Conservation (phyloP, 35 echinoderm and acorn worm species). For the Eucidaris tribuloides region DNA sequence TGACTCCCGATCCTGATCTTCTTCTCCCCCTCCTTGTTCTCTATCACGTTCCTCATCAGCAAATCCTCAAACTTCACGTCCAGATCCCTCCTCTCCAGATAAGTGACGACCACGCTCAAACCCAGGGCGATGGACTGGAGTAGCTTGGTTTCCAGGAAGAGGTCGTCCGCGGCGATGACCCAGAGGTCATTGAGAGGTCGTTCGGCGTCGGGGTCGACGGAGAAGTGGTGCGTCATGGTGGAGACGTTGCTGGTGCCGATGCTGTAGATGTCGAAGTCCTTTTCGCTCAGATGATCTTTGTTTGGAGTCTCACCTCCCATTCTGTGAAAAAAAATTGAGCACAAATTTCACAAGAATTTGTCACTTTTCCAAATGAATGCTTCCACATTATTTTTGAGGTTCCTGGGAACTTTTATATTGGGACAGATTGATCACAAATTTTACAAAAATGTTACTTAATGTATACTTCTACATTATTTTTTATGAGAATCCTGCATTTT, state of each 20-base stretch:
- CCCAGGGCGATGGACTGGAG: constrained; percentile 73
- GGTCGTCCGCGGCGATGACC: constrained; percentile 76
- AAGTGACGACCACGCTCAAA: constrained; percentile 66
- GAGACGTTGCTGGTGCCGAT: constrained; percentile 1
- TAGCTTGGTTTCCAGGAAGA: constrained; percentile 51
- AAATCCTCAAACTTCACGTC: constrained; percentile 55
- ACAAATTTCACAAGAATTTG: too few species aligned
- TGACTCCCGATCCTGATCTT: constrained; percentile 61
- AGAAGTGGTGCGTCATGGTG: background rate
- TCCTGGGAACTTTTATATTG: too few species aligned
- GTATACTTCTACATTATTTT: too few species aligned
- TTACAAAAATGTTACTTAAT: too few species aligned
- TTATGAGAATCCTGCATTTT: too few species aligned
- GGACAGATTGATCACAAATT: too few species aligned
- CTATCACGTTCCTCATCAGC: constrained; percentile 56
- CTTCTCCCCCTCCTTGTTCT: constrained; percentile 55
- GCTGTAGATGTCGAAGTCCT: constrained; percentile 27
- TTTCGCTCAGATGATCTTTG: constrained; percentile 6
- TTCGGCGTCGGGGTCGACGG: constrained; percentile 10
- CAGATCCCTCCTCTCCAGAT: constrained; percentile 69
- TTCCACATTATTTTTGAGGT: too few species aligned
- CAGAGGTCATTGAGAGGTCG: constrained; percentile 52
- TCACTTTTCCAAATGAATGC: too few species aligned
- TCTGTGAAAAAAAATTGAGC: too few species aligned
- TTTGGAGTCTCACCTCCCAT: background rate